Base-by-base conservation (phyloP, 2,113 vertebrate genomes). In the Nesogale talazaci region DNA sequence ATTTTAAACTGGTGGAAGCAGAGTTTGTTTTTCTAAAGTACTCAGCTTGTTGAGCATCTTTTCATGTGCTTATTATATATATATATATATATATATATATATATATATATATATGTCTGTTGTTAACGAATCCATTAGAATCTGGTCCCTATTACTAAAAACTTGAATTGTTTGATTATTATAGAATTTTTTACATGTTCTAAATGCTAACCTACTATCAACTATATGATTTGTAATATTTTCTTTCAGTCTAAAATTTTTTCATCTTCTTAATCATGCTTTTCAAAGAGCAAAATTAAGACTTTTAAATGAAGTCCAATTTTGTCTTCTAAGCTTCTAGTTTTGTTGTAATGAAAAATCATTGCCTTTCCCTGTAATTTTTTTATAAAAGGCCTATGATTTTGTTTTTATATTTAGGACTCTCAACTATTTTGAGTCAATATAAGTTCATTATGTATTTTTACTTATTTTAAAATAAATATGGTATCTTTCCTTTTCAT, bases 341-440 rank as follows among this genome's bases (percentile, higher is more conserved):
- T 38, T 94, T 91, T 46, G 12, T 46, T 76, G 0, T 65, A 76
- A 63, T 2, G 36, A 25, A 42, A 90, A 86, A 79, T 59, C 6
- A 88, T 90, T 90, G n/a, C 59, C 22, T 87, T 88, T 4, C 61
- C 27, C 42, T 17, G 5, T n/a, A 0, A 0, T 23, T 34, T 80
- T 74, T 72, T 82, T 14, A 57, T 80, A 34, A 81, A 57, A 69
- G n/a, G 61, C 80, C 84, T 25, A 25, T 76, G 82, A 89, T 85
- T 91, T 90, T 88, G 25, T 27, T 57, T 86, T 88, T 25, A 22
- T 76, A 82, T 89, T 92, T 88, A 40, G 25, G 19, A 29, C 27
- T 93, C 27, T 56, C 19, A 46, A 63, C 3, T n/a, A 79, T 78
- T 91, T 89, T 81, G 74, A 83, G 31, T 86, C 88, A 59, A 3